Evolutionary conservation across 2,797 vertebrate species (phyloP), one percentile per base, ranked within the genome.

Genomic region (Rallus crepitans): DNA sequence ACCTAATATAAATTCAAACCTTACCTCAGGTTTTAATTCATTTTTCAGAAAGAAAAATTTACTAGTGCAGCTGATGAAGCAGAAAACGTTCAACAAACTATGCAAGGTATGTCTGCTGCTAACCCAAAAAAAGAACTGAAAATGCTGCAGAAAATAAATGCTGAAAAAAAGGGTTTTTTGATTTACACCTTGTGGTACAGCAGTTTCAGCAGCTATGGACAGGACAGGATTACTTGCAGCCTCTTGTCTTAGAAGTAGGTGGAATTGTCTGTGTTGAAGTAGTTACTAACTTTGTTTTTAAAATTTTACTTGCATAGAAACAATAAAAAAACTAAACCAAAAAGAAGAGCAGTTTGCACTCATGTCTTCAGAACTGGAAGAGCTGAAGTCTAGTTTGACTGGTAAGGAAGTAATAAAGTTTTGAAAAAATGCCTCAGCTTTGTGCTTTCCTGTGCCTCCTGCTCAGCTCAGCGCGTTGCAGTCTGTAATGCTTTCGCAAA

Each of bases 321-420:
- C 98, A 48, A 85, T 98, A 55, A 98, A 98, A 92, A 98, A 98
- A 59, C 98, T 99, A 86, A 96, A 91, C 77, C 97, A 98, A 95
- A 99, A 99, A 95, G 99, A 99, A 37, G 98, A 99, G 94, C 98
- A 99, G 91, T 99, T 98, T 97, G 96, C 98, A 40, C 96, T 97
- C 17, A 94, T 99, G 79, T 98, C 97, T 75, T 97, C 98, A 77
- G 98, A 99, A 94, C 93, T 98, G 40, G 98, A 99, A 79, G 98
- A 98, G 88, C 95, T 99, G 68, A 98, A 96, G 97, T 98, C 97
- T 82, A 98, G 98, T 76, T 95, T 99, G 96, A 86, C 98, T 70
- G 99, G 99, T 99, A 97, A 98, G 97, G 85, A 57, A 42, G 60
- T 17, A 5, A 63, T 59, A 61, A 47, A 37, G 11, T 27, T 89